Evolutionary conservation across 1,140 invertebrate genomes (phyloP), one percentile per base, ranked within the genome.

Genomic region (Diachasma alloeum): DNA sequence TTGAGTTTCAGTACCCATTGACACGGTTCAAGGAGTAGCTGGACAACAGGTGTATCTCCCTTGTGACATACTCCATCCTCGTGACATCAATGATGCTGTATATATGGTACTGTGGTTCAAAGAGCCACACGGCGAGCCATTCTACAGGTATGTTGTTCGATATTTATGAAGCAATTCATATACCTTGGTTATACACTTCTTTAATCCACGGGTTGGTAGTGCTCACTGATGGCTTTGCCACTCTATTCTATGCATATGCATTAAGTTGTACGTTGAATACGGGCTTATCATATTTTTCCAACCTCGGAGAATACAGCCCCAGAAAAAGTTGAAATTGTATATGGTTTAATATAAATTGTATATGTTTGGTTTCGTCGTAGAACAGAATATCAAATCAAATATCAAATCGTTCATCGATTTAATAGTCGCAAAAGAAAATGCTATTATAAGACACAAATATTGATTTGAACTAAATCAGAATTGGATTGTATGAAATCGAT

Each of bases 81-180:
- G 93, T 77, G 93, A 94, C 76, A 90, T 92, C 48, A 94, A 95
- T 84, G 95, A 96, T 88, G 92, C 92, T 4, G 94, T 96, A 56
- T 94, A 95, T 71, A 96, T 97, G 94, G 95, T 97, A 68, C 91
- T 97, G 6, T 97, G 95, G 95, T 96, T 96, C 87, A 95, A 95
- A 85, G 95, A 95, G 85, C 92, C 93, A 48, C 95, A 95, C 82
- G 94, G 94, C 70, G 95, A 96, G 81, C 95, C 95, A 11, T 90
- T 97, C 74, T 96, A 96, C 91, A 96, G 95, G 95, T 96, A 81
- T 42, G 42, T 53, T 71, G 75, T 76, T 75, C 42, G 70, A 80
- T 80, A 81, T 63, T 63, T 26, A 79, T 76, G 68, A 81, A 74
- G 36, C n/a, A 66, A 59, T 59, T 22, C 37, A 42, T 66, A 66